Base-by-base conservation (phyloP, 2,113 vertebrate genomes). In the Xiphophorus couchianus region DNA sequence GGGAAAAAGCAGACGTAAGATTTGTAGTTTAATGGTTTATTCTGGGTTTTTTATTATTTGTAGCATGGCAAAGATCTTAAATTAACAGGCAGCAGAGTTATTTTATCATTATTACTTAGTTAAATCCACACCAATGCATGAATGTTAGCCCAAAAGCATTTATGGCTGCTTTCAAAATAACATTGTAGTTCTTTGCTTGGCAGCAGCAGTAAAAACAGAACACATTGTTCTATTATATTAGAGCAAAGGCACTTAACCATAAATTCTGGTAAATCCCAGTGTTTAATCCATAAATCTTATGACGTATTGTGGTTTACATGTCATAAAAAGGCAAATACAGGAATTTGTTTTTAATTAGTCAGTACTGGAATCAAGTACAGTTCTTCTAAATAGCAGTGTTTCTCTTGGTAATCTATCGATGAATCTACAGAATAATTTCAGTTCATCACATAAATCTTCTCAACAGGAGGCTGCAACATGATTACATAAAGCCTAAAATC, bases 121-220 rank as follows among this genome's bases (percentile, higher is more conserved):
- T n/a, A 58, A 58, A 58, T 25, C 51, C 22, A 48, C 4, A 58
- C 7, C 17, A n/a, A 58, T 17, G 10, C 22, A 25, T 1, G 25
- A 54, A 58, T n/a, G 51, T n/a, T 58, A 3, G 25, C 51, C 51
- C 51, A n/a, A 58, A 58, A 58, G 72, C 42, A 64, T 80, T 37
- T 61, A 80, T 81, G 39, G 62, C 68, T 68, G 35, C 31, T 60
- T 61, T 83, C 2, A 51, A 6, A 71, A 58, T 17, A 19, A 29
- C 31, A 48, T 71, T n/a, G 39, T 13, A 29, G 22, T 5, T 42
- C 1, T 37, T n/a, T 2, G 22, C 51, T 58, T 48, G 8, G 37
- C 48, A 5, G 1, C 51, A 42, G 25, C 37, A 62, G 64, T 29
- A 78, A 54, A 42, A 42, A 42, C 31, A 44, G 37, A 58, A 54